Percentiles rank a stretch among this genome's conserved stretches.
These are phyloP conservation scores for Eulimnadia texana DNA, from an alignment of 1,140 invertebrate species.

Conservation along the genomic window DNA sequence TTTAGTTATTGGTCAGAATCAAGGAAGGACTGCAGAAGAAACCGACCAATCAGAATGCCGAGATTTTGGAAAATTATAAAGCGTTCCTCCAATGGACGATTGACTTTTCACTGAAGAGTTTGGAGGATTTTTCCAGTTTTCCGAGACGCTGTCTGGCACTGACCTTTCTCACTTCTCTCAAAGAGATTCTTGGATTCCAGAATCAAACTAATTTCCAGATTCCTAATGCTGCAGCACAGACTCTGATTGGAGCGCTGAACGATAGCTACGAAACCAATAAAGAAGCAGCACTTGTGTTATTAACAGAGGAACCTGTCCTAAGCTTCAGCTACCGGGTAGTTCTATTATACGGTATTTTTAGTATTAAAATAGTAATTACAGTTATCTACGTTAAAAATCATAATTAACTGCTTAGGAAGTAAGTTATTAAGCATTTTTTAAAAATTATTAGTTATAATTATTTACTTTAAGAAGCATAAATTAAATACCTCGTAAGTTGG, in stretches of 20 bases:
- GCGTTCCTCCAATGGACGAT: neutral
- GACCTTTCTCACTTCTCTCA: conserved; percentile 27
- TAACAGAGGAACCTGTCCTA: neutral
- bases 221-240: conserved; percentile 26
- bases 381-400: too few relatives aligned
- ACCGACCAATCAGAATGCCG: neutral
- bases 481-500: too few relatives aligned
- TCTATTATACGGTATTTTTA: too few relatives aligned
- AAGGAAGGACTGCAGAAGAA: neutral
- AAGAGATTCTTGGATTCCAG: conserved; percentile 3
- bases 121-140: conserved; percentile 40
- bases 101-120: neutral
- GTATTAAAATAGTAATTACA: too few relatives aligned
- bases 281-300: conserved; percentile 38
- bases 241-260: conserved; percentile 41
- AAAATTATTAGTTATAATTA: too few relatives aligned
- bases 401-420: too few relatives aligned
- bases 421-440: too few relatives aligned
- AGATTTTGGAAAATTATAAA: neutral
- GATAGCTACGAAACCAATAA: conserved; percentile 72
- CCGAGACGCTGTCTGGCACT: conserved; percentile 46
- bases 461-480: too few relatives aligned
- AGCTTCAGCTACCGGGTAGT: conserved; percentile 21
- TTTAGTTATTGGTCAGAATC: neutral
- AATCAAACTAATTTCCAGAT: neutral